These are phyloP conservation scores for Cephus pulcher DNA, from an alignment of 2,888 invertebrate species.

Conservation along the genomic window DNA sequence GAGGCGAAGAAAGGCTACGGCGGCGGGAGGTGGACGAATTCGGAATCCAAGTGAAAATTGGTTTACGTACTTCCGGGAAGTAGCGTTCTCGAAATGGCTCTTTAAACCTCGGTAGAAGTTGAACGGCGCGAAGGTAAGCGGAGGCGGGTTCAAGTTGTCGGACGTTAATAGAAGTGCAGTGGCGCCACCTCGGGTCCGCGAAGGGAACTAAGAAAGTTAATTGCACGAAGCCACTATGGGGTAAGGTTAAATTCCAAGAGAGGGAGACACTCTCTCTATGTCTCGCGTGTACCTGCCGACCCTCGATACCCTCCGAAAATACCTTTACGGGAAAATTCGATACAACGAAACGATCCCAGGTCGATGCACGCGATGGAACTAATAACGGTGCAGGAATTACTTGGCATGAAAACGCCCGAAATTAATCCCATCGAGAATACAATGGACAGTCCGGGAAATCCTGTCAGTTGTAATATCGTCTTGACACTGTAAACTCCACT, in stretches of 20 bases:
- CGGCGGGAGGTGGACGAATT: background rate
- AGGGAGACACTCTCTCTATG: background rate
- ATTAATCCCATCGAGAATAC: background rate
- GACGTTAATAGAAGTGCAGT: background rate
- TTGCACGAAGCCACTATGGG: conserved; percentile 8
- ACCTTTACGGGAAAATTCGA: background rate
- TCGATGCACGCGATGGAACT: background rate
- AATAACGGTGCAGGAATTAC: background rate
- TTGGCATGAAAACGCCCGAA: background rate
- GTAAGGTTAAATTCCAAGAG: background rate
- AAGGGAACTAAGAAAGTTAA: conserved; percentile 3
- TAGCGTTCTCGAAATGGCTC: background rate
- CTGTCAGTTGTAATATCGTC: background rate
- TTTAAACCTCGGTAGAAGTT: background rate
- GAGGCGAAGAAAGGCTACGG: no score
- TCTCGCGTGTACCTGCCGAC: background rate
- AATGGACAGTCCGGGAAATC: background rate
- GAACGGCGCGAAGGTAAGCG: background rate
- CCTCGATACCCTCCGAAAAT: background rate
- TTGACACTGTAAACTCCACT: background rate
- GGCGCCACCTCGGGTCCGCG: background rate
- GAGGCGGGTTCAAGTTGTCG: background rate
- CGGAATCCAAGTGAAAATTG: background rate
- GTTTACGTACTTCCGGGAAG: conserved; percentile 33
- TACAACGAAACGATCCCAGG: background rate